Base-by-base conservation (phyloP, 2,888 invertebrate genomes). In the Micoletzkya japonica region DNA sequence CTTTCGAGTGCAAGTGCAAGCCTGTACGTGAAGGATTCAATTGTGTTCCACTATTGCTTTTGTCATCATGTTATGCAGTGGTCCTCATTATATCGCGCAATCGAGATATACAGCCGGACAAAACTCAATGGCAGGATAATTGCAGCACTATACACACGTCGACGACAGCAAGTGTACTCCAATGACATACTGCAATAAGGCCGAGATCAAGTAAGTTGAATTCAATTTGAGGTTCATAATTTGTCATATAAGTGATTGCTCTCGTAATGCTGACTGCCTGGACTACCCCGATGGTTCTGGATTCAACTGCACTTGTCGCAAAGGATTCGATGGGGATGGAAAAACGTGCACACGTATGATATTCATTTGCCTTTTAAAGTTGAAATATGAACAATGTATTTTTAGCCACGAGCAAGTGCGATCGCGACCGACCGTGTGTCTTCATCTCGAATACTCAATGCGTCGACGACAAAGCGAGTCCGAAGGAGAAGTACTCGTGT, bases 161-260 rank as follows among this genome's bases (percentile, higher is more conserved):
- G 49, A 44, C 36, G 37, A 57, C 7, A n/a, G 26, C 20, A n/a
- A 10, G 3, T 68, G 68, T 50, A 32, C 10, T 17, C 58, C 59
- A 2, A 58, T 49, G 20, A 68, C 68, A 4, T 68, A 32, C 50
- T 68, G 68, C 58, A 59, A 68, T 59, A 68, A 68, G 50, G 37
- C 49, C 4, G 68, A 68, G 10, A 30, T 49, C 7, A 68, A 34
- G 67, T 66, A 14, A 54, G 56, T n/a, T n/a, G 2, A n/a, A n/a
- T n/a, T n/a, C n/a, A n/a, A n/a, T n/a, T n/a, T n/a, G n/a, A n/a
- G n/a, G n/a, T n/a, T n/a, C n/a, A n/a, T n/a, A 44, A 17, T 44
- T 10, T 14, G 44, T 14, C 10, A 44, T 24, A n/a, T 60, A 24
- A 64, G 63, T 10, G 59, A 28, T 24, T 68, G 68, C 39, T n/a